A percentile compares a stretch with the other conserved stretches of the same genome.
These are phyloP conservation scores for Clanis bilineata DNA, from an alignment of 2,888 invertebrate genomes.

Conservation along the genomic window DNA sequence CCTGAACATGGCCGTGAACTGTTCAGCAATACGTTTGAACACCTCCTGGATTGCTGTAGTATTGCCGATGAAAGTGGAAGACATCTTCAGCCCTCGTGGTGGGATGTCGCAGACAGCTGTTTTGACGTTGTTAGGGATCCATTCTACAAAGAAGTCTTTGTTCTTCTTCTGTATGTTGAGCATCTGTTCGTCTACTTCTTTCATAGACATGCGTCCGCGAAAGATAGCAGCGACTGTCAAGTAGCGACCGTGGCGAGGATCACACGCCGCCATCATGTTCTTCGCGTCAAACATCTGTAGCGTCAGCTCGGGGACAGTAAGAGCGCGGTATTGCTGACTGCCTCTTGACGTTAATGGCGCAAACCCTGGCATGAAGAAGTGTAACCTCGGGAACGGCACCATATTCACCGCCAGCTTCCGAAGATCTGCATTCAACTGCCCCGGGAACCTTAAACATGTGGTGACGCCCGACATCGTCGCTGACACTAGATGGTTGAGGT, in stretches of 20 bases:
- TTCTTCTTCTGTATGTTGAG: slow-evolving; percentile 89
- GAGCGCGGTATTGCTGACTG: slow-evolving; percentile 91
- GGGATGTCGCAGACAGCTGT: slow-evolving; percentile 91
- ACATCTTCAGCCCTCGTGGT: slow-evolving; percentile 88
- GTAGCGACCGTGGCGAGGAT: slow-evolving; percentile 93
- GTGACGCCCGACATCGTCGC: slow-evolving; percentile 70
- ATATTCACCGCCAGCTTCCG: slow-evolving; percentile 71
- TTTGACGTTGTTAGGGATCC: slow-evolving; percentile 91
- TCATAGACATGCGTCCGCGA: slow-evolving; percentile 95
- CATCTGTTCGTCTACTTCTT: slow-evolving; percentile 93
- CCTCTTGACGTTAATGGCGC: slow-evolving; percentile 89
- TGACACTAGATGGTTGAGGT: slow-evolving; percentile 83
- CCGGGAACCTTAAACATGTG: slow-evolving; percentile 67
- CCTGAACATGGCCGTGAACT: slow-evolving; percentile 95
- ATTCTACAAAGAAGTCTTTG: slow-evolving; percentile 88
- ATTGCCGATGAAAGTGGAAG: slow-evolving; percentile 93
- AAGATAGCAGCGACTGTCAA: slow-evolving; percentile 94
- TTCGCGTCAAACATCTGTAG: slow-evolving; percentile 96
- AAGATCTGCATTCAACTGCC: slow-evolving; percentile 87
- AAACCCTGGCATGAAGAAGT: slow-evolving; percentile 82
- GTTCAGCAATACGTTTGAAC: slow-evolving; percentile 92
- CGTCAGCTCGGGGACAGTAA: slow-evolving; percentile 94
- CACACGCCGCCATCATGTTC: slow-evolving; percentile 98
- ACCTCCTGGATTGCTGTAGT: slow-evolving; percentile 93
- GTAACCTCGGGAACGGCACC: slow-evolving; percentile 88